phyloP scores from a whole-genome alignment of 1,140 invertebrate genomes.

The Sitobion miscanthi region DNA sequence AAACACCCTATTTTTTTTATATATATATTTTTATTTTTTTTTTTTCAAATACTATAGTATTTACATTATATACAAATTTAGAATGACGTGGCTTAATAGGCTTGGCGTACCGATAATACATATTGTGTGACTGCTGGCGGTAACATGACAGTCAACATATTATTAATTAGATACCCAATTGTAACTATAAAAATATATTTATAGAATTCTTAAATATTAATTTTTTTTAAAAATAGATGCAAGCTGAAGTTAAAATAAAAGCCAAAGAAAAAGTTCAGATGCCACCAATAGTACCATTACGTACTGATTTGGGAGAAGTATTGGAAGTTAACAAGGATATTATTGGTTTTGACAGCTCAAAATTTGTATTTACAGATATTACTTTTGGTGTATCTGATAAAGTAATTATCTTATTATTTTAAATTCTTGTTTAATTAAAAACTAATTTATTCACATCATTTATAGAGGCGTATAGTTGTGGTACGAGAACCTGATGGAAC shows the following conservation, averaged over 20 bases:
- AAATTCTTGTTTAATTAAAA: conserved; percentile 51
- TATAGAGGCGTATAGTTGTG: conserved; percentile 78
- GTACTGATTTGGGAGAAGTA: conserved; percentile 66
- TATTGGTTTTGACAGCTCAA: conserved; percentile 71
- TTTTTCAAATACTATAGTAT: too few relatives aligned
- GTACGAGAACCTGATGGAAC: conserved; percentile 86
- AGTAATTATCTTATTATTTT: conserved; percentile 62
- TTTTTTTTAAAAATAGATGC: conserved; percentile 60
- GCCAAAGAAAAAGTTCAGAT: conserved; percentile 79
- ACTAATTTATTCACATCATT: neutral
- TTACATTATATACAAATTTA: too few relatives aligned
- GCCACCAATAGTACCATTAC: conserved; percentile 80
- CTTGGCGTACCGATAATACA: too few relatives aligned
- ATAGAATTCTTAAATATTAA: conserved; percentile 1
- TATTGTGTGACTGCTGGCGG: too few relatives aligned
- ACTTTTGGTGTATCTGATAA: conserved; percentile 74
- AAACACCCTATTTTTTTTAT: too few relatives aligned
- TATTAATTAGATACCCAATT: neutral
- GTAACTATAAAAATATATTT: neutral
- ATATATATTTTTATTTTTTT: too few relatives aligned
- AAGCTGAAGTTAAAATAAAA: conserved; percentile 67
- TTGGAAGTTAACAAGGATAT: conserved; percentile 78
- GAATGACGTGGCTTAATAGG: too few relatives aligned
- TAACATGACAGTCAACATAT: too few relatives aligned
- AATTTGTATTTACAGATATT: conserved; percentile 89